phyloP scores from a whole-genome alignment of 2,797 vertebrate species.

The Xerus rutilus region DNA sequence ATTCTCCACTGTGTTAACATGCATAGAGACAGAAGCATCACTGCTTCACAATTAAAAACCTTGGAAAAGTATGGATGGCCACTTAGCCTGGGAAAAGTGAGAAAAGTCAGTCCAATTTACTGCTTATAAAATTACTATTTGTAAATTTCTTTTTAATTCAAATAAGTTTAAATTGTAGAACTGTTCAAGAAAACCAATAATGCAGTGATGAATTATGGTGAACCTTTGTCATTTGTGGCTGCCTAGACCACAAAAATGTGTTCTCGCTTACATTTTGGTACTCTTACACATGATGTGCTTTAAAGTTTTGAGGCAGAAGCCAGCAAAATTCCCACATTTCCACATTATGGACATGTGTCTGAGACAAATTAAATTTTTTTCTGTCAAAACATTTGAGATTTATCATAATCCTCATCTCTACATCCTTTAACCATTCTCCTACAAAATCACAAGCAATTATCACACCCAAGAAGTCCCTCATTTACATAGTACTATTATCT shows the following conservation, averaged over 20 bases:
- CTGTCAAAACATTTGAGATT: not conserved
- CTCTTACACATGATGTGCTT: not conserved
- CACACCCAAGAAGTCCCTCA: not conserved
- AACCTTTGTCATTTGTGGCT: not conserved
- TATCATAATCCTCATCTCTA: not conserved
- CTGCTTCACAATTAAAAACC: not conserved
- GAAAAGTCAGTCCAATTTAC: not conserved
- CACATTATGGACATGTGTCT: not conserved
- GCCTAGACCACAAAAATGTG: not conserved
- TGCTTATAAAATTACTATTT: not conserved
- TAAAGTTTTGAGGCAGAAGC: not conserved
- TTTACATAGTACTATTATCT: not conserved
- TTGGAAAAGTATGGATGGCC: not conserved
- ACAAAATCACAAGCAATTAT: not conserved
- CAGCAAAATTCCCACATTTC: not conserved
- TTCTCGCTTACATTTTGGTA: slow-evolving; percentile 29
- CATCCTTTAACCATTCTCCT: not conserved
- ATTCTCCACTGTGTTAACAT: not conserved
- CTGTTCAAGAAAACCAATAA: not conserved
- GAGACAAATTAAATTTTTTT: not conserved
- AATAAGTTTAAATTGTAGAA: not conserved
- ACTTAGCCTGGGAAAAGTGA: not conserved
- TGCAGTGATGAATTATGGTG: not conserved
- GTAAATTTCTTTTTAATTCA: not conserved
- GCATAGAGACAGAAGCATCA: not conserved